Conservation (phyloP, 2,113 vertebrate genomes). For the Sapayoa aenigma region DNA sequence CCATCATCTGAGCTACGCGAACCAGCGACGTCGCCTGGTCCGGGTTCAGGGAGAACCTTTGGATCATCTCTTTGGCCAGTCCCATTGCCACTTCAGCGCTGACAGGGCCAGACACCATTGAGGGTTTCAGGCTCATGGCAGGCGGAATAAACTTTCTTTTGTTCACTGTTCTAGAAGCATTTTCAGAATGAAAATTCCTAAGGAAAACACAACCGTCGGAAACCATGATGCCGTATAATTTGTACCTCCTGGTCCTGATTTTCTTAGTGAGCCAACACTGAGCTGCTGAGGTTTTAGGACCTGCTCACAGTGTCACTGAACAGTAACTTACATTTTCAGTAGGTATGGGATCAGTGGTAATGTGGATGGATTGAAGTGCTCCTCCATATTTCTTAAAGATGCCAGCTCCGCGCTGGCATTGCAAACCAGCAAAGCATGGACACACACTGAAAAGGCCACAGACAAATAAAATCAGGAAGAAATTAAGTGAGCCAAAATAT, state of each 20-base stretch:
- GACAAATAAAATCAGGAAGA: background rate
- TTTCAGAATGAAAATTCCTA: constrained; percentile 44
- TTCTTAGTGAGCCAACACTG: background rate
- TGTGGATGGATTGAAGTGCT: constrained; percentile 67
- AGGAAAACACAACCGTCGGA: background rate
- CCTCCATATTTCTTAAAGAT: constrained; percentile 74
- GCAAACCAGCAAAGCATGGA: constrained; percentile 77
- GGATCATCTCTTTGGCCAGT: constrained; percentile 65
- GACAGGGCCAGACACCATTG: background rate
- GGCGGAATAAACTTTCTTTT: constrained; percentile 73
- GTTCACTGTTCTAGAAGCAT: background rate
- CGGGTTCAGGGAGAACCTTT: constrained; percentile 64
- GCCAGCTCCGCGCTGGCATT: constrained; percentile 78
- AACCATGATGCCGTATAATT: rapidly evolving
- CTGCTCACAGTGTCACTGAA: background rate
- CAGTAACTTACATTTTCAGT: constrained; percentile 70
- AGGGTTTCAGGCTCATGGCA: constrained; percentile 20
- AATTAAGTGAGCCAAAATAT: background rate
- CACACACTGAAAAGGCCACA: constrained; percentile 54
- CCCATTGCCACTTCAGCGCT: constrained; percentile 23
- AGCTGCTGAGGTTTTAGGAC: background rate
- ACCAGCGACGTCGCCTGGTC: constrained; percentile 71
- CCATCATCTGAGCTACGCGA: constrained; percentile 74
- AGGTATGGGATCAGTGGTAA: constrained; percentile 73
- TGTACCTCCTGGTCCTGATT: background rate